Evolutionary conservation across 2,113 vertebrate genomes (phyloP).

Genomic region (Irena cyanogastra): DNA sequence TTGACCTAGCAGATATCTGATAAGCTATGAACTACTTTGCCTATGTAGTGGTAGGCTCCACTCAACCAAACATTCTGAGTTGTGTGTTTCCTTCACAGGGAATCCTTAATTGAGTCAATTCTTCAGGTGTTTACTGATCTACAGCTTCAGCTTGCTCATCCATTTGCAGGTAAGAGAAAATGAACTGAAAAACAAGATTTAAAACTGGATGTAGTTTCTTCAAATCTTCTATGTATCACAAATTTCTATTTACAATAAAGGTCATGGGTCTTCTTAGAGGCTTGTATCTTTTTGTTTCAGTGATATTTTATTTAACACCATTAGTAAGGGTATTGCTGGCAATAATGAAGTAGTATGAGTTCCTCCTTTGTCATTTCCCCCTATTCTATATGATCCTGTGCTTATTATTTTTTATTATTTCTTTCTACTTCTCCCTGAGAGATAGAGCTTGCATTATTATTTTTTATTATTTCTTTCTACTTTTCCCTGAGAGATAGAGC

Average conservation of each 20-base stretch:
- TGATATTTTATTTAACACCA: background rate
- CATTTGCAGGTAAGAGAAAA: background rate
- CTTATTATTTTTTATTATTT: background rate
- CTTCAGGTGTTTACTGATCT: background rate
- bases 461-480: too few relatives aligned
- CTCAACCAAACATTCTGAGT: background rate
- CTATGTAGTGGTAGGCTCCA: background rate
- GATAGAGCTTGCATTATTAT: too few relatives aligned
- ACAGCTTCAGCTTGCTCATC: background rate
- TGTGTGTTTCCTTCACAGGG: background rate
- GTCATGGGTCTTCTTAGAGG: background rate
- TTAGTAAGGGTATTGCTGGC: background rate
- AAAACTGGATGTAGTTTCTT: background rate
- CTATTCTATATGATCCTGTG: background rate
- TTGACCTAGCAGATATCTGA: background rate
- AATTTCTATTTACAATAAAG: background rate
- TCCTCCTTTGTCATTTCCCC: background rate
- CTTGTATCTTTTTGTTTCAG: background rate
- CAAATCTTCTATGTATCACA: background rate
- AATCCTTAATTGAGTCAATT: accelerated
- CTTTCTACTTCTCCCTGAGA: background rate
- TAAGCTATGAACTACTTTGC: background rate
- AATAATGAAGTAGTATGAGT: background rate
- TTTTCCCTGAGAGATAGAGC: too few relatives aligned
- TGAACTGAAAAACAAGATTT: background rate